phyloP scores from a whole-genome alignment of 2,797 vertebrate genomes.

The Acipenser ruthenus region DNA sequence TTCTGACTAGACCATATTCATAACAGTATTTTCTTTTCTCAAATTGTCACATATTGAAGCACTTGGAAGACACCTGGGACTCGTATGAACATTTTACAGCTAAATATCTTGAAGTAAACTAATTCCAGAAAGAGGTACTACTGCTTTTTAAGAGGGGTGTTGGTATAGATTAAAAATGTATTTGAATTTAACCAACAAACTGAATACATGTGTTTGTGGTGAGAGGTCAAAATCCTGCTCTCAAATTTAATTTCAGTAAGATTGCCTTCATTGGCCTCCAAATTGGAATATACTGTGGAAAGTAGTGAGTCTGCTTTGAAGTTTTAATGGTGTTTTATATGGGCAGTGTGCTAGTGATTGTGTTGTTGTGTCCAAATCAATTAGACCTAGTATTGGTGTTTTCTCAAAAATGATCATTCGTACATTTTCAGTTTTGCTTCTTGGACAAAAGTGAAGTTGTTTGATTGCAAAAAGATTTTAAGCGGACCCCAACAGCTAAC shows the following conservation, averaged over 20 bases:
- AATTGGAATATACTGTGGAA: slow-evolving; percentile 13
- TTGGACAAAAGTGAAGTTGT: too few species aligned
- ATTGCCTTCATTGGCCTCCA: slow-evolving; percentile 3
- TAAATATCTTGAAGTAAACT: slow-evolving; percentile 2
- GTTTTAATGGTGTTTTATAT: too few species aligned
- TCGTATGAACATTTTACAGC: neutral
- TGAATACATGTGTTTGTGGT: slow-evolving; percentile 16
- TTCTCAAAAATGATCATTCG: too few species aligned
- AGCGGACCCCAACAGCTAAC: too few species aligned
- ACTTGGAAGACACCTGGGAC: neutral
- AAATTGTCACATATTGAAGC: too few species aligned
- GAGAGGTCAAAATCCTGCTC: slow-evolving; percentile 8
- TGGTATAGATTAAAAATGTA: slow-evolving; percentile 7
- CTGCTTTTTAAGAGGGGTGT: slow-evolving; percentile 8
- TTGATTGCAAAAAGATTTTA: too few species aligned
- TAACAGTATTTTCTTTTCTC: too few species aligned
- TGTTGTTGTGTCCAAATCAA: too few species aligned
- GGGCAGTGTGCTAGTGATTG: too few species aligned
- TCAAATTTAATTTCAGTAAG: slow-evolving; percentile 7
- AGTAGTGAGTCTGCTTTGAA: slow-evolving; percentile 8
- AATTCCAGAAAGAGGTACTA: slow-evolving; percentile 5
- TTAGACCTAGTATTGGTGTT: too few species aligned
- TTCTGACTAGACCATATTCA: too few species aligned
- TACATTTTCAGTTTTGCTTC: too few species aligned
- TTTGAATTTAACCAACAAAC: slow-evolving; percentile 10